phyloP scores from a whole-genome alignment of 2,888 invertebrate genomes.

The Plutella xylostella region DNA sequence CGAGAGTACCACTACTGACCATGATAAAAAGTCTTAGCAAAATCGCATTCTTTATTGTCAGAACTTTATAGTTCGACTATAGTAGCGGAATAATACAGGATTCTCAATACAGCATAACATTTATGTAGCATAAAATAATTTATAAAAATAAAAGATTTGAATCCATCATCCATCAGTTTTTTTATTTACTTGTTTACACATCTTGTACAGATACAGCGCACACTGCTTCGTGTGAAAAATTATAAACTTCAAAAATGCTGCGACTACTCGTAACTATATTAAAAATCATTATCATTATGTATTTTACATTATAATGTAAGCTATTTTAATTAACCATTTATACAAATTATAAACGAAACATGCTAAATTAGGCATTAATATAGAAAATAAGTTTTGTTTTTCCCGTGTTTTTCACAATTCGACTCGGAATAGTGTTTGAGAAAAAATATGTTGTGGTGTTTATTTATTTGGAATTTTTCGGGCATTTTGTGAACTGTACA shows the following conservation, averaged over 20 bases:
- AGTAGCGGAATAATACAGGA: too few relatives aligned
- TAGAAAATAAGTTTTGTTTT: not conserved
- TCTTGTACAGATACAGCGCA: not conserved
- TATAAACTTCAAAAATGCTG: slow-evolving; percentile 36
- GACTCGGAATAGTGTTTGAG: not conserved
- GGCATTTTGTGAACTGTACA: not conserved
- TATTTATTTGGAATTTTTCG: not conserved
- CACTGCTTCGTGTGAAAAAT: slow-evolving; percentile 40
- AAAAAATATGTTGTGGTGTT: not conserved
- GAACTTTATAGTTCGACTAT: too few relatives aligned
- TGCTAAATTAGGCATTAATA: slow-evolving; percentile 6
- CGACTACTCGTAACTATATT: slow-evolving; percentile 14
- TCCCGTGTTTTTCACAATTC: not conserved
- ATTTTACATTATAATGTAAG: slow-evolving; percentile 17
- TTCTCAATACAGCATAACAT: too few relatives aligned
- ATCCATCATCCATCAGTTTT: slow-evolving; percentile 33
- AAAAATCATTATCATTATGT: slow-evolving; percentile 23
- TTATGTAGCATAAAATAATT: not conserved
- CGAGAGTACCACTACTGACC: too few relatives aligned
- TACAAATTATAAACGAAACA: slow-evolving; percentile 22
- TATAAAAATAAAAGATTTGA: not conserved
- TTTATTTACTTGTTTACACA: slow-evolving; percentile 43
- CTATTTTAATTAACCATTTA: slow-evolving; percentile 22
- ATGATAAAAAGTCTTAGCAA: too few relatives aligned
- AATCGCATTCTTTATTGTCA: too few relatives aligned